Percentiles rank a stretch among this genome's conserved stretches.
Conservation (phyloP, 2,888 invertebrate species). For the Dascillus cervinus region DNA sequence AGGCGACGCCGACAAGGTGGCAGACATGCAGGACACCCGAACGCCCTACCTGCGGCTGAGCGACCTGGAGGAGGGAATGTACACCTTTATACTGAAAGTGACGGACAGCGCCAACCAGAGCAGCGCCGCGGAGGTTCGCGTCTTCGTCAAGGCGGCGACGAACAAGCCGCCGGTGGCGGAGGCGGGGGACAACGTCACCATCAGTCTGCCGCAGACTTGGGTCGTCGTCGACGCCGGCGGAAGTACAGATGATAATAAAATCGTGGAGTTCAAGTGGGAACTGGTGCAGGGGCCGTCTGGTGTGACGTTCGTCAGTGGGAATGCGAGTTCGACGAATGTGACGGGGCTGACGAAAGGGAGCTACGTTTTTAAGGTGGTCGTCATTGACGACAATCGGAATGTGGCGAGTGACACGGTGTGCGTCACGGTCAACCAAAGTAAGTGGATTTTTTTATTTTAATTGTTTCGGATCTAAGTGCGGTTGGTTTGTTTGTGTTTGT, state of each 20-base stretch:
- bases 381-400: slow-evolving; percentile 77
- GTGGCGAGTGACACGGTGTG: slow-evolving; percentile 64
- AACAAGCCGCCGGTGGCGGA: slow-evolving; percentile 74
- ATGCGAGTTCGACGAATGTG: slow-evolving; percentile 57
- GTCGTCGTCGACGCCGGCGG: slow-evolving; percentile 70
- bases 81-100: slow-evolving; percentile 87
- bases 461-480: no score
- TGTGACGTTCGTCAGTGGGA: slow-evolving; percentile 42
- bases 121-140: slow-evolving; percentile 67
- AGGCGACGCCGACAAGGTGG: slow-evolving; percentile 81
- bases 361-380: slow-evolving; percentile 74
- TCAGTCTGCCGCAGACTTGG: slow-evolving; percentile 79
- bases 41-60: slow-evolving; percentile 80
- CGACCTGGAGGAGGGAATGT: slow-evolving; percentile 88
- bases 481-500: no score
- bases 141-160: slow-evolving; percentile 86
- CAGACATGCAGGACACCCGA: slow-evolving; percentile 92
- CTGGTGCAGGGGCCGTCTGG: slow-evolving; percentile 64
- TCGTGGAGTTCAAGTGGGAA: slow-evolving; percentile 77
- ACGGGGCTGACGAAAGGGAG: slow-evolving; percentile 76
- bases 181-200: slow-evolving; percentile 58
- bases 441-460: slow-evolving; percentile 35
- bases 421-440: slow-evolving; percentile 80
- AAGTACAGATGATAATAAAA: slow-evolving; percentile 68
- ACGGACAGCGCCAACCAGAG: slow-evolving; percentile 86